Conservation (phyloP, 2,797 vertebrate species). For the Mastacembelus armatus region DNA sequence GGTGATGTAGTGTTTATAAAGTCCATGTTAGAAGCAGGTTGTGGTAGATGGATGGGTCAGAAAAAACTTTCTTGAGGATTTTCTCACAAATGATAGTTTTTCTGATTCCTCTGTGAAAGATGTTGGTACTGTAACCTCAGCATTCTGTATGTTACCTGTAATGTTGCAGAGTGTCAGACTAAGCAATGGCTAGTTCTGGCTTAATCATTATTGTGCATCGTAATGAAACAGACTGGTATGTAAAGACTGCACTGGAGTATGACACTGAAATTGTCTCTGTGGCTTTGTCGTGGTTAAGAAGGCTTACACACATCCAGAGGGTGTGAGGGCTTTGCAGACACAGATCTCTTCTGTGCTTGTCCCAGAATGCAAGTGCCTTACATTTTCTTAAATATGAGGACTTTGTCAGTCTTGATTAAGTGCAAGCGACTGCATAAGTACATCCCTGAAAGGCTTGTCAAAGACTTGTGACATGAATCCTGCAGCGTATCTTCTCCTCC, state of each 20-base stretch:
- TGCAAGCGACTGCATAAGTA: slow-evolving; percentile 29
- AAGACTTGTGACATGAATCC: slow-evolving; percentile 36
- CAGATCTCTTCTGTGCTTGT: slow-evolving; percentile 34
- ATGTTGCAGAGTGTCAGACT: no score
- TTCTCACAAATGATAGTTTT: no score
- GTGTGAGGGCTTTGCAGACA: slow-evolving; percentile 37
- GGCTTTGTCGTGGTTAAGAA: slow-evolving; percentile 25
- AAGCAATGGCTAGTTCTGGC: no score
- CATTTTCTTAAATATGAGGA: slow-evolving; percentile 54
- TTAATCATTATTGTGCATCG: no score
- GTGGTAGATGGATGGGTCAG: no score
- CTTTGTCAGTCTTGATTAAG: slow-evolving; percentile 67
- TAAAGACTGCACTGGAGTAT: slow-evolving; percentile 25
- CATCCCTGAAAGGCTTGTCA: slow-evolving; percentile 59
- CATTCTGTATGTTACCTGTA: no score
- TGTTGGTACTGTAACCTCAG: no score
- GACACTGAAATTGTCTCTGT: slow-evolving; percentile 19
- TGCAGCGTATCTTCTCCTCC: slow-evolving; percentile 17
- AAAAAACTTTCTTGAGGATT: no score
- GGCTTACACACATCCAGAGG: slow-evolving; percentile 36
- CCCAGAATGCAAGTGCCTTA: slow-evolving; percentile 42
- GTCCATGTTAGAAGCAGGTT: no score
- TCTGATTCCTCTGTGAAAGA: no score
- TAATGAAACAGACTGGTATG: no score
- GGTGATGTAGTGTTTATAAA: no score